phyloP scores from a whole-genome alignment of 2,888 invertebrate species.

The Muscina levida region DNA sequence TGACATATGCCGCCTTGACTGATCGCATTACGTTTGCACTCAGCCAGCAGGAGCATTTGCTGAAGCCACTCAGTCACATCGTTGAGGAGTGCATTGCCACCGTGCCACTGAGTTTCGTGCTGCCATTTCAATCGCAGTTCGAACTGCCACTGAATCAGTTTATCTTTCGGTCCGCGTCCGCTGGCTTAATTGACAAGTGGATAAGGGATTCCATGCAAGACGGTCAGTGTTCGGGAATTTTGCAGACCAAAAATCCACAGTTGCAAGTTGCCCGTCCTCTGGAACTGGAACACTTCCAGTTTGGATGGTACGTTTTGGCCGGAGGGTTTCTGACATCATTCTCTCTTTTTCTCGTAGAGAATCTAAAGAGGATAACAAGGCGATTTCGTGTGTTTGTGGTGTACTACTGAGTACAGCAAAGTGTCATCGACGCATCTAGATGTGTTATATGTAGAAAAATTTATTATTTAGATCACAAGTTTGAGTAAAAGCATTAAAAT shows the following conservation, averaged over 20 bases:
- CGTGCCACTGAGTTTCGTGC: conserved; percentile 68
- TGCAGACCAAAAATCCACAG: conserved; percentile 43
- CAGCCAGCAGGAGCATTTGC: conserved; percentile 68
- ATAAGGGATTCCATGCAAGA: conserved; percentile 61
- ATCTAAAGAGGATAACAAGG: conserved; percentile 40
- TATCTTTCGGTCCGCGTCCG: conserved; percentile 64
- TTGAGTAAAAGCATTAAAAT: too few relatives aligned
- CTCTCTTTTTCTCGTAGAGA: conserved; percentile 62
- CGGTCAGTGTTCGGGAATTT: conserved; percentile 66
- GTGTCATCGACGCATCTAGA: too few relatives aligned
- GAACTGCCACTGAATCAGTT: conserved; percentile 69
- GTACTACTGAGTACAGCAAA: conserved; percentile 59
- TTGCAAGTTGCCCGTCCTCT: conserved; percentile 58
- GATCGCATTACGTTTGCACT: conserved; percentile 70
- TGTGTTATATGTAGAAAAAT: too few relatives aligned
- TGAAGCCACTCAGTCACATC: conserved; percentile 66
- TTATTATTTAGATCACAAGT: too few relatives aligned
- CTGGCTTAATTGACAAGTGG: conserved; percentile 70
- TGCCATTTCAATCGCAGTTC: conserved; percentile 70
- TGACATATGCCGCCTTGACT: conserved; percentile 65
- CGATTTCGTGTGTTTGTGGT: conserved; percentile 64
- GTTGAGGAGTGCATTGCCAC: conserved; percentile 69
- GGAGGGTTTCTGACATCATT: conserved; percentile 58
- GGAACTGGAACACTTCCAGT: conserved; percentile 69
- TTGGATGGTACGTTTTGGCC: conserved; percentile 68